Evolutionary conservation across 2,888 invertebrate genomes (phyloP).

Genomic region (Apamea crenata): DNA sequence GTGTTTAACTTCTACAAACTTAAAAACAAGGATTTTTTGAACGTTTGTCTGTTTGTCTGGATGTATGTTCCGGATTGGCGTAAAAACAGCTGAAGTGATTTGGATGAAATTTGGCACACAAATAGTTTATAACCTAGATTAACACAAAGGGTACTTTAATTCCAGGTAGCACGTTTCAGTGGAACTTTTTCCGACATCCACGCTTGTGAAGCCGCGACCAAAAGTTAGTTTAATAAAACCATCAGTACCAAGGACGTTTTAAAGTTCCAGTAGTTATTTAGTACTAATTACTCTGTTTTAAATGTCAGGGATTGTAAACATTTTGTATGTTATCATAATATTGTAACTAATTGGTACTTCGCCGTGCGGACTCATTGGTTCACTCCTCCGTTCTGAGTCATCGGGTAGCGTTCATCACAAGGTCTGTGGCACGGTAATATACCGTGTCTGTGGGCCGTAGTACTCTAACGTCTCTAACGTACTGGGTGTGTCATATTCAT

Average conservation of each 20-base stretch:
- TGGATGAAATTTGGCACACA: background rate
- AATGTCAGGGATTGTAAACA: conserved; percentile 24
- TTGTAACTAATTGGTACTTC: conserved; percentile 6
- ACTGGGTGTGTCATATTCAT: conserved; percentile 39
- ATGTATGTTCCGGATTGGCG: background rate
- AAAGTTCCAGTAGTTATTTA: background rate
- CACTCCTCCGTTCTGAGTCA: conserved; percentile 49
- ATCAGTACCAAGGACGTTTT: background rate
- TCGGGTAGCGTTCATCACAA: conserved; percentile 45
- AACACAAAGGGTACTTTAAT: background rate
- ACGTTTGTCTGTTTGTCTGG: background rate
- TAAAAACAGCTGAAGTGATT: background rate
- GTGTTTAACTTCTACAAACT: background rate
- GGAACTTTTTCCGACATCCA: background rate
- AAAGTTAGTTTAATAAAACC: background rate
- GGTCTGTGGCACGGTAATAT: too few species aligned
- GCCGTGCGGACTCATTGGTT: conserved; percentile 16
- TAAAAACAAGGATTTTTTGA: background rate
- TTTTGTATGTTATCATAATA: conserved; percentile 20
- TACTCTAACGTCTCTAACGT: conserved; percentile 20
- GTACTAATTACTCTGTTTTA: background rate
- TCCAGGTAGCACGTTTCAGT: background rate
- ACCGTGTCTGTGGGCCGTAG: conserved; percentile 37
- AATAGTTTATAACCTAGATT: background rate
- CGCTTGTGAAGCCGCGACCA: background rate